A percentile compares a stretch with the other conserved stretches of the same genome.
phyloP scores from a whole-genome alignment of 2,113 vertebrate species.

The Ailuropoda melanoleuca region DNA sequence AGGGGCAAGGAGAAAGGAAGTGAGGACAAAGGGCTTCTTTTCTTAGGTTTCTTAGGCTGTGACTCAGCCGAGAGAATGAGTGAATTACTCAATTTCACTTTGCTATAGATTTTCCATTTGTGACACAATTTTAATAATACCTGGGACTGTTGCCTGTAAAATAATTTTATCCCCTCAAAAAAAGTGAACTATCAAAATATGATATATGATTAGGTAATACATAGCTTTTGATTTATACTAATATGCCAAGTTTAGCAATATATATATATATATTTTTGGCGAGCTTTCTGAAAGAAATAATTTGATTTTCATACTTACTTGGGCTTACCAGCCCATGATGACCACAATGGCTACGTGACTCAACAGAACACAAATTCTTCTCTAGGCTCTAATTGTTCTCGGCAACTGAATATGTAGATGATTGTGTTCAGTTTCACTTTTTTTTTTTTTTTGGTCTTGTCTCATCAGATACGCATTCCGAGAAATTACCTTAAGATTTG shows the following conservation, averaged over 20 bases:
- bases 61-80: neutral
- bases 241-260: conserved; percentile 29
- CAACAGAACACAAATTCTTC: neutral
- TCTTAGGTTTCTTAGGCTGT: neutral
- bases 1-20: neutral
- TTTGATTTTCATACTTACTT: conserved; percentile 41
- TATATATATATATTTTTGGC: neutral
- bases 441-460: neutral
- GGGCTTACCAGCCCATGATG: neutral
- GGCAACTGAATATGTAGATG: neutral
- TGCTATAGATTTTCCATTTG: neutral
- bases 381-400: neutral
- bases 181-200: conserved; percentile 30
- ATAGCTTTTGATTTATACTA: conserved; percentile 17
- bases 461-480: conserved; percentile 68
- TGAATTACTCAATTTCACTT: neutral
- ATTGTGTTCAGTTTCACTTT: neutral
- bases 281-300: conserved; percentile 53
- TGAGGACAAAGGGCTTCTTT: neutral
- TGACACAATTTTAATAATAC: neutral
- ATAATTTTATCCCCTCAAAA: conserved; percentile 41
- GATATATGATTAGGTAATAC: neutral
- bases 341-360: neutral
- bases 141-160: neutral
- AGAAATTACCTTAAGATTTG: conserved; percentile 69